A percentile compares a stretch with the other conserved stretches of the same genome.
phyloP scores from a whole-genome alignment of 2,888 invertebrate species.

The Hololepta plana region DNA sequence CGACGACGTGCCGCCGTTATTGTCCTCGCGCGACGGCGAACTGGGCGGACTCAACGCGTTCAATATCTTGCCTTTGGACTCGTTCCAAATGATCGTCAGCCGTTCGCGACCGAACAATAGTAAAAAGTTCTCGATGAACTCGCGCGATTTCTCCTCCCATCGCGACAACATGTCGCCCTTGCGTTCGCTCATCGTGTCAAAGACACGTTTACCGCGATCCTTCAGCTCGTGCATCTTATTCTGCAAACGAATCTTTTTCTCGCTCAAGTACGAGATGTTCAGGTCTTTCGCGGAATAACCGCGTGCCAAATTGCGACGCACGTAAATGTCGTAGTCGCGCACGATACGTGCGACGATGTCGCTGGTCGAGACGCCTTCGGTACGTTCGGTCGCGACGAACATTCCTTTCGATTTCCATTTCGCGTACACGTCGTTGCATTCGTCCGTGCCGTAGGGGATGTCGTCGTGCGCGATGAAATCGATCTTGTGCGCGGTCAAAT shows the following conservation, averaged over 20 bases:
- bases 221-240: constrained; percentile 95
- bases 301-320: constrained; percentile 86
- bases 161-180: constrained; percentile 80
- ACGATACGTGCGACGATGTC: constrained; percentile 97
- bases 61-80: constrained; percentile 75
- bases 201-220: constrained; percentile 74
- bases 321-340: constrained; percentile 96
- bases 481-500: constrained; percentile 83
- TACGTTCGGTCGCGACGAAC: constrained; percentile 94
- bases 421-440: constrained; percentile 74
- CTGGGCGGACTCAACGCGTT: constrained; percentile 84
- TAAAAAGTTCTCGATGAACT: constrained; percentile 91
- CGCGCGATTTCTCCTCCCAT: constrained; percentile 97
- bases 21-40: constrained; percentile 36
- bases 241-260: constrained; percentile 90
- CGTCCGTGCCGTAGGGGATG: constrained; percentile 82
- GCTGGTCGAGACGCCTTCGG: constrained; percentile 88
- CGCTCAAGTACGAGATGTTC: constrained; percentile 94
- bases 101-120: constrained; percentile 82
- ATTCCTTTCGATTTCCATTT: constrained; percentile 80
- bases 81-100: constrained; percentile 79
- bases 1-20: constrained; percentile 14
- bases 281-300: constrained; percentile 97
- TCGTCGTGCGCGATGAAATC: constrained; percentile 99
- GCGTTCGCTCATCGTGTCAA: constrained; percentile 52